These are phyloP conservation scores for Graptemys geographica DNA, from an alignment of 2,797 vertebrate genomes.

Conservation along the genomic window DNA sequence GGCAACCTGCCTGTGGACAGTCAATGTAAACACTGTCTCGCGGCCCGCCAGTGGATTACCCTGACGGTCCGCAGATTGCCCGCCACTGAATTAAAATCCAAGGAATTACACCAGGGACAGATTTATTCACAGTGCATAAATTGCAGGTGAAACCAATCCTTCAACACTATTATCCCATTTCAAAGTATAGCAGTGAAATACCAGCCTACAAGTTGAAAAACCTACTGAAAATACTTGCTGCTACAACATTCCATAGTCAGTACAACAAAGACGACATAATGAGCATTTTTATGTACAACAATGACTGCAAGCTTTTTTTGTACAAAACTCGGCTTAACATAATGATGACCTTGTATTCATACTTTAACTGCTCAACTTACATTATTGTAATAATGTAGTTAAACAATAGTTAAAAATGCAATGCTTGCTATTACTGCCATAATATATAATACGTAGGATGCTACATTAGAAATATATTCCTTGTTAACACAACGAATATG, in stretches of 20 bases:
- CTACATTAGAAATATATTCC: not conserved
- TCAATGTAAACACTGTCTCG: too few relatives aligned
- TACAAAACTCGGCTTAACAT: not conserved
- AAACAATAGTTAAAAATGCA: not conserved
- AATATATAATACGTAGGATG: not conserved
- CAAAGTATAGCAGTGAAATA: not conserved
- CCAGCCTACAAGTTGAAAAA: not conserved
- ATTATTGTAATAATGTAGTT: not conserved
- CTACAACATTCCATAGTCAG: not conserved
- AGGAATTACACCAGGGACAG: not conserved
- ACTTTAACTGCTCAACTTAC: not conserved
- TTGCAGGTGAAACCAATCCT: not conserved
- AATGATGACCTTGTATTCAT: not conserved
- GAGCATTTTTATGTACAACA: not conserved
- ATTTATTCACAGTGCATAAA: not conserved
- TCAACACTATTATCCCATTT: not conserved
- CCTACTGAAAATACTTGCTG: not conserved
- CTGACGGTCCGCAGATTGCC: too few relatives aligned
- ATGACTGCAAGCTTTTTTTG: not conserved
- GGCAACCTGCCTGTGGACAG: too few relatives aligned
- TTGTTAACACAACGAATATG: not conserved
- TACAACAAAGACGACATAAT: not conserved
- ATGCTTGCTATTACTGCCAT: not conserved
- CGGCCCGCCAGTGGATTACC: too few relatives aligned
- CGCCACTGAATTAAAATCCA: not conserved